Evolutionary conservation across 1,140 invertebrate species (phyloP), one percentile per base, ranked within the genome.

Genomic region (Lepidurus apus): DNA sequence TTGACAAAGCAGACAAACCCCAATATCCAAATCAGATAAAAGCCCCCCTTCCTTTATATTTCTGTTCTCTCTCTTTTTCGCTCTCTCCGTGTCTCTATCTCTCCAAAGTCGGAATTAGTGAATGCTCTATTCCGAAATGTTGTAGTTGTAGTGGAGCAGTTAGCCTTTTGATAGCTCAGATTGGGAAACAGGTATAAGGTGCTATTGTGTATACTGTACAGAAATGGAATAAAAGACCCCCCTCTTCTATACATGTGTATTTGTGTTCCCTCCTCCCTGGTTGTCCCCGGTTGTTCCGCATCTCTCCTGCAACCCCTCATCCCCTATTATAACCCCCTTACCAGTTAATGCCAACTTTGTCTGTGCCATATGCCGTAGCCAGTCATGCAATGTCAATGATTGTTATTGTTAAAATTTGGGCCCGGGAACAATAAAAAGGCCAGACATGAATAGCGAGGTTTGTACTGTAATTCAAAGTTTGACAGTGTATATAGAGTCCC

Each of bases 331-430:
- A 13, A 65, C 53, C 53, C 53, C 13, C 53, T 65, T 21, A 13
- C 21, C 53, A 65, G 53, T 65, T 65, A 65, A 65, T 21, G 21
- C 53, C 8, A 65, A 65, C 53, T 65, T 65, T 65, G 53, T 65
- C 53, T 21, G 53, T 65, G 21, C 53, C 53, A 65, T 65, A 65
- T 65, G 53, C 53, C 21, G 53, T 65, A 65, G 53, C 34, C 53
- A 65, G 53, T 65, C 53, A 65, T 65, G 53, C 53, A 65, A 65
- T 65, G 53, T 65, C 53, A 65, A 65, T 65, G 53, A 65, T 65
- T 65, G 53, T 65, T 65, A 65, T 65, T 65, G 53, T 65, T 65
- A 65, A 65, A 65, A 13, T 3, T 21, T 13, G 21, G 53, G 6
- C 53, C 53, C 53, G 53, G 17, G 6, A 65, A 21, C 17, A 13